Percentiles rank a stretch among this genome's conserved stretches.
Conservation (phyloP, 1,140 invertebrate species). For the Drosophila jambulina region DNA sequence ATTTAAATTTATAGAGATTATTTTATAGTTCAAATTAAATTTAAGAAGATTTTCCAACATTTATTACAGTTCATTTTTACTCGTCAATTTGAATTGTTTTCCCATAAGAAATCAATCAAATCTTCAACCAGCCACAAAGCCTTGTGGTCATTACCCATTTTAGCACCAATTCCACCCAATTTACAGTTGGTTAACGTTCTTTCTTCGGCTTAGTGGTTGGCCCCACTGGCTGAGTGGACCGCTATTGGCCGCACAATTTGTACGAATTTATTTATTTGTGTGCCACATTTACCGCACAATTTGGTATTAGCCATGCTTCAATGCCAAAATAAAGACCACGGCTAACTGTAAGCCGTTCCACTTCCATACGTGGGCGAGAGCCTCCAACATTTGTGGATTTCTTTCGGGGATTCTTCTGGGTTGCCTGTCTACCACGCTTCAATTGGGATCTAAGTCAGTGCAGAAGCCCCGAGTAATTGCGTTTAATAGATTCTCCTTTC, state of each 20-base stretch:
- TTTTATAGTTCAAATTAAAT: neutral
- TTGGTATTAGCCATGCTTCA: slow-evolving; percentile 57
- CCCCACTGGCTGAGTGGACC: slow-evolving; percentile 47
- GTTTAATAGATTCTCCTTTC: slow-evolving; percentile 54
- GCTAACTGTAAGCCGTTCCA: slow-evolving; percentile 69
- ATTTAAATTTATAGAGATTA: neutral
- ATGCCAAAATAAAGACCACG: slow-evolving; percentile 39
- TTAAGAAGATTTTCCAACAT: neutral
- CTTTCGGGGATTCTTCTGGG: slow-evolving; percentile 37
- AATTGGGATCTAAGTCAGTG: slow-evolving; percentile 60
- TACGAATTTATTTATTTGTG: slow-evolving; percentile 77
- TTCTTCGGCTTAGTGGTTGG: slow-evolving; percentile 46
- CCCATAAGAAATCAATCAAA: slow-evolving; percentile 17
- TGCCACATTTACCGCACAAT: slow-evolving; percentile 67
- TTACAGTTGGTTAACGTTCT: slow-evolving; percentile 34
- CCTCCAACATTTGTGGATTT: slow-evolving; percentile 47
- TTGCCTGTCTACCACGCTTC: slow-evolving; percentile 46
- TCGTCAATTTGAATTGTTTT: neutral
- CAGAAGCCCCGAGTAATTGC: slow-evolving; percentile 65
- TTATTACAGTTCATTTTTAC: neutral
- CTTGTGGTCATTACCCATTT: slow-evolving; percentile 22
- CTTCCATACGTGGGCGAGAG: slow-evolving; percentile 45
- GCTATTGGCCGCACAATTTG: slow-evolving; percentile 71
- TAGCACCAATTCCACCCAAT: slow-evolving; percentile 25
- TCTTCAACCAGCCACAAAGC: neutral